Percentiles rank a stretch among this genome's conserved stretches.
Evolutionary conservation across 2,113 vertebrate species (phyloP).

Genomic region (Oceanodroma tethys): DNA sequence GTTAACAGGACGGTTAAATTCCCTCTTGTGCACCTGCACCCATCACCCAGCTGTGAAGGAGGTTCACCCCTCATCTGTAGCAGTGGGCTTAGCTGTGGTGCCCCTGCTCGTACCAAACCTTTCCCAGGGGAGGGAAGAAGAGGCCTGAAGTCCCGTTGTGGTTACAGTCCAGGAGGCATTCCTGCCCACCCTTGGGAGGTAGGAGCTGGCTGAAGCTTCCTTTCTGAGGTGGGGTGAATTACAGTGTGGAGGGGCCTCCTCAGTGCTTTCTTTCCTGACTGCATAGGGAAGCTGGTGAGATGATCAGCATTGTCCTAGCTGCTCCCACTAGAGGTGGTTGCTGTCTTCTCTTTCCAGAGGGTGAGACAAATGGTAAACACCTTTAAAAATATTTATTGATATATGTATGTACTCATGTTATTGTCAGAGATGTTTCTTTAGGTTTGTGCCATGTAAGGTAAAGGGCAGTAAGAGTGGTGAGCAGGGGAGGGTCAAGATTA

Average conservation of each 20-base stretch:
- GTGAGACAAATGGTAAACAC: not conserved
- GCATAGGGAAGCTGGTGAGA: not conserved
- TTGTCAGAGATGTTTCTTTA: not conserved
- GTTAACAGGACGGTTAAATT: not conserved
- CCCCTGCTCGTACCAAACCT: not conserved
- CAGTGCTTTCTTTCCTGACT: not conserved
- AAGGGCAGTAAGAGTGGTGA: not conserved
- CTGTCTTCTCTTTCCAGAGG: not conserved
- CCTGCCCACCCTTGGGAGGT: rapidly evolving
- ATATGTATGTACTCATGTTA: not conserved
- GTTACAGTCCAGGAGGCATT: not conserved
- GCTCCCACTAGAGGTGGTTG: not conserved
- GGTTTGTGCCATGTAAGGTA: not conserved
- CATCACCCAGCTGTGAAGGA: not conserved
- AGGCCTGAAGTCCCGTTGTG: not conserved
- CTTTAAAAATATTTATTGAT: not conserved
- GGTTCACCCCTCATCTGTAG: not conserved
- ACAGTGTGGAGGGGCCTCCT: not conserved
- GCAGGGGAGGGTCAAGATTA: not conserved
- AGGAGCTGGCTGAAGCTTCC: not conserved
- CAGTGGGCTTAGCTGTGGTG: not conserved
- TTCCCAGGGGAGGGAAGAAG: not conserved
- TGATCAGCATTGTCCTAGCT: not conserved
- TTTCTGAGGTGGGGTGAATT: not conserved
- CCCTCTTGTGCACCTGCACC: not conserved